Conservation (phyloP, 2,888 invertebrate species). For the Tetranychus truncatus region DNA sequence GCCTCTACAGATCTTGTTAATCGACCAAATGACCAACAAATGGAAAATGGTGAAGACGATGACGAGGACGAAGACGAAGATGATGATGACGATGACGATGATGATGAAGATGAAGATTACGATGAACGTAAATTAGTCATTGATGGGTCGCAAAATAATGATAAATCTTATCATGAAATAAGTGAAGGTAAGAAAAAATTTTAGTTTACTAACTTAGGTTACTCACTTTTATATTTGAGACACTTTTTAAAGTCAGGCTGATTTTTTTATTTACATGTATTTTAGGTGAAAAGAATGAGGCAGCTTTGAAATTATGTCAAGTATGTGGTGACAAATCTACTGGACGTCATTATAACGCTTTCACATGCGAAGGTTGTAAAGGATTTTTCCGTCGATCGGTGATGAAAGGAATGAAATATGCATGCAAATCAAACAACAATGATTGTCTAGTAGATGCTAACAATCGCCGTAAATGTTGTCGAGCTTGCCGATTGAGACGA, state of each 20-base stretch:
- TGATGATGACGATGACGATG: too few species aligned
- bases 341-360: constrained; percentile 12
- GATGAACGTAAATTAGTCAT: too few species aligned
- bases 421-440: background rate
- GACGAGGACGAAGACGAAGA: too few species aligned
- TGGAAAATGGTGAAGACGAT: too few species aligned
- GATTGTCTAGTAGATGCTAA: background rate
- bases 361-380: constrained; percentile 15
- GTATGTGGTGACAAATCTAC: constrained; percentile 6
- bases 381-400: constrained; percentile 12
- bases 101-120: too few species aligned
- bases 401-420: constrained; percentile 9
- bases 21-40: background rate
- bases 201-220: too few species aligned
- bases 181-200: too few species aligned
- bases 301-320: background rate
- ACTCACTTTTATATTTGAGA: too few species aligned
- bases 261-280: too few species aligned
- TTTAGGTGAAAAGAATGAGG: too few species aligned
- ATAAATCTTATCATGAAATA: too few species aligned
- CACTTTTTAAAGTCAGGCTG: too few species aligned
- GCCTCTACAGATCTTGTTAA: background rate
- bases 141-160: background rate
- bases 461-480: constrained; percentile 7
- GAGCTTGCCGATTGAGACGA: background rate